phyloP scores from a whole-genome alignment of 2,888 invertebrate species.

The Apantesis nais region DNA sequence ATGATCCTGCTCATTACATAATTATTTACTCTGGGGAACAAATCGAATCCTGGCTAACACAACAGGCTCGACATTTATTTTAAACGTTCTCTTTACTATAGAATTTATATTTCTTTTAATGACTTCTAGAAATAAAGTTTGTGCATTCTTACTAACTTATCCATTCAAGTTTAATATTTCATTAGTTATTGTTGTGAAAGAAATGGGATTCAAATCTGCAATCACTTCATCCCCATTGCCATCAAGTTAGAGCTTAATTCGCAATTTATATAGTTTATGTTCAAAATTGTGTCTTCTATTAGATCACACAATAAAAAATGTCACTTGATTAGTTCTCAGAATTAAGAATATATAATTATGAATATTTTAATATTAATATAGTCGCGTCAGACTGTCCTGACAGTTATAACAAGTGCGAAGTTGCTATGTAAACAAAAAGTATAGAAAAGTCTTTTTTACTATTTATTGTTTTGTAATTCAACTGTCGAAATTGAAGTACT shows the following conservation, averaged over 20 bases:
- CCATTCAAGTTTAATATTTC: neutral
- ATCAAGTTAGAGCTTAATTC: neutral
- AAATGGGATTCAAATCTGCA: neutral
- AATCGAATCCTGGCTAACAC: neutral
- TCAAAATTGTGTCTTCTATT: neutral
- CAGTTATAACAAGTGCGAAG: slow-evolving; percentile 4
- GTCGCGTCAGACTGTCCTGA: slow-evolving; percentile 2
- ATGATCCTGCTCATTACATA: too few relatives aligned
- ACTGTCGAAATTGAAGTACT: slow-evolving; percentile 20
- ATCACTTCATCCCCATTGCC: neutral
- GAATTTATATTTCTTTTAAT: neutral
- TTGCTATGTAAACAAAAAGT: slow-evolving; percentile 5
- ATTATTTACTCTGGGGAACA: too few relatives aligned
- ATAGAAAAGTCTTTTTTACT: neutral
- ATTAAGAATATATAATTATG: slow-evolving; percentile 3
- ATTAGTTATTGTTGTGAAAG: neutral
- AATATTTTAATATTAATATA: neutral
- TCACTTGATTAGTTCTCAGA: neutral
- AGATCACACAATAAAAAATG: neutral
- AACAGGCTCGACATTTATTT: neutral
- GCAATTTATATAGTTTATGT: neutral
- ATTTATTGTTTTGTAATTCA: neutral
- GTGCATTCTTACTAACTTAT: neutral
- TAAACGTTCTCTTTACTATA: neutral
- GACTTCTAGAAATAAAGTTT: neutral